Evolutionary conservation across 2,113 vertebrate species (phyloP).

Genomic region (Percopsis transmontana): DNA sequence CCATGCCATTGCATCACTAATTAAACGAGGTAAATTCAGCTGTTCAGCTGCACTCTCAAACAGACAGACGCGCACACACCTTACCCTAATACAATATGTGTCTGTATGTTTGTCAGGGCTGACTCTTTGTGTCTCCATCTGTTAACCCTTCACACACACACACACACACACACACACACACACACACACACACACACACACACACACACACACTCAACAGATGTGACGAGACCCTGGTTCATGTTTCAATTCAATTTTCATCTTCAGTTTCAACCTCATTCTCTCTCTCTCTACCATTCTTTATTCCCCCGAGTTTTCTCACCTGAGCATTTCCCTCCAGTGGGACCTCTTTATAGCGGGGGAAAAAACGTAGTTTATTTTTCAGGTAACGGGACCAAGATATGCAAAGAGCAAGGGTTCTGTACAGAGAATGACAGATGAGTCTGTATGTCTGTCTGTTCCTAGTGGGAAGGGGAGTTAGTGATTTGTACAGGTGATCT

Average conservation of each 20-base stretch:
- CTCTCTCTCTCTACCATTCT: conserved; percentile 18
- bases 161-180: neutral
- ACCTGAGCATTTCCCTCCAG: neutral
- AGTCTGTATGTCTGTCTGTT: no score
- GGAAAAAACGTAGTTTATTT: conserved; percentile 10
- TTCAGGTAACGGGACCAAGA: conserved; percentile 42
- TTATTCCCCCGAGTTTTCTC: neutral
- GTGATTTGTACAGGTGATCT: no score
- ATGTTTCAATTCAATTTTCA: conserved; percentile 52
- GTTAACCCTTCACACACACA: neutral
- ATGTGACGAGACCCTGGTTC: conserved; percentile 42
- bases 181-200: conserved; percentile 1
- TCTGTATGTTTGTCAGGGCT: neutral
- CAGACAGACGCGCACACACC: neutral
- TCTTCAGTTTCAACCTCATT: conserved; percentile 52
- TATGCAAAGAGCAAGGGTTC: conserved; percentile 54
- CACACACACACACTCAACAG: conserved; percentile 23
- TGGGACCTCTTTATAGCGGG: neutral
- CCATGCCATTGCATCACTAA: conserved; percentile 71
- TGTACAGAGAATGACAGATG: no score
- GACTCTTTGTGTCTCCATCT: no score
- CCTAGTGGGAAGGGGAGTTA: no score
- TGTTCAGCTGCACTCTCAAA: conserved; percentile 52
- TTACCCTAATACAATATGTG: neutral
- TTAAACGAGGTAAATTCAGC: conserved; percentile 63